Evolutionary conservation across 2,113 vertebrate species (phyloP).

Genomic region (Nansenia antarctica): DNA sequence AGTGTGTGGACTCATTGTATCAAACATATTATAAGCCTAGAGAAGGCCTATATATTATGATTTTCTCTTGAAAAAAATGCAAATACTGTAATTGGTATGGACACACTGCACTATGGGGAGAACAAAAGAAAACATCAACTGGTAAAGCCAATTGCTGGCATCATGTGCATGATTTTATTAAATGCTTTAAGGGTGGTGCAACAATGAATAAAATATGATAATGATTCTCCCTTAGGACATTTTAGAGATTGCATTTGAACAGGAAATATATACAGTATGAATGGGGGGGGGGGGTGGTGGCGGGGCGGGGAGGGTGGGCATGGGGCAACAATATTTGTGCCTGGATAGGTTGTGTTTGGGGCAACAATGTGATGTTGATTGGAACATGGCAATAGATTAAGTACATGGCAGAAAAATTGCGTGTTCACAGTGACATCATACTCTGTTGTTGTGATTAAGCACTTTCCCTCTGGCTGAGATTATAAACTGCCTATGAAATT

Average conservation of each 20-base stretch:
- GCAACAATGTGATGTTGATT: constrained; percentile 51
- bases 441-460: constrained; percentile 55
- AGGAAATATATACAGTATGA: constrained; percentile 47
- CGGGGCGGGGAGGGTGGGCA: too few relatives aligned
- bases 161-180: too few relatives aligned
- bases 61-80: too few relatives aligned
- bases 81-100: not conserved
- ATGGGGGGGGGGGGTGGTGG: too few relatives aligned
- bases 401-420: constrained; percentile 46
- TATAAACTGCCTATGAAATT: constrained; percentile 57
- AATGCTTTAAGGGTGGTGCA: constrained; percentile 43
- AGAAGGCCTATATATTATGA: too few relatives aligned
- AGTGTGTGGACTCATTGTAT: too few relatives aligned
- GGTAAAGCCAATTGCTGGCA: not conserved
- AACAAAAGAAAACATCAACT: not conserved
- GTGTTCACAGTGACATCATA: constrained; percentile 54
- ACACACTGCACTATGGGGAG: not conserved
- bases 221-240: constrained; percentile 44
- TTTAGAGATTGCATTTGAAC: constrained; percentile 58
- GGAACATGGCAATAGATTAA: constrained; percentile 50
- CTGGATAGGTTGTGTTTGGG: constrained; percentile 31
- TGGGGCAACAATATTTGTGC: constrained; percentile 25
- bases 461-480: constrained; percentile 57
- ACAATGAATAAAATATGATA: constrained; percentile 64
- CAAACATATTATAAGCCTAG: too few relatives aligned